Percentiles rank a stretch among this genome's conserved stretches.
Conservation (phyloP, 2,113 vertebrate genomes). For the Mugil cephalus region DNA sequence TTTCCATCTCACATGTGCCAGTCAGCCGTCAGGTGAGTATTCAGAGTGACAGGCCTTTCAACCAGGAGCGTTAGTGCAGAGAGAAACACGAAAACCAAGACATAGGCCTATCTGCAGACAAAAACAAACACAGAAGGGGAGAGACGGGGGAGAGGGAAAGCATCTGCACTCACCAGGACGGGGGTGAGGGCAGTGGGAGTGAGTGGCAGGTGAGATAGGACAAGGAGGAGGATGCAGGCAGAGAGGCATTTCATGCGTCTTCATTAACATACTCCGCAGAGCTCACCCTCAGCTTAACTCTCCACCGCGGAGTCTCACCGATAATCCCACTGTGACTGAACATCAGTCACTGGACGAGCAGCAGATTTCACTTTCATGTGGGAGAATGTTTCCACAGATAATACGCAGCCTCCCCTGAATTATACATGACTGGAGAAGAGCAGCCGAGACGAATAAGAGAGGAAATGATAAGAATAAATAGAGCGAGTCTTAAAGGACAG, state of each 20-base stretch:
- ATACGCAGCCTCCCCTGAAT: slow-evolving; percentile 23
- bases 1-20: slow-evolving; percentile 1
- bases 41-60: background rate
- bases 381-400: slow-evolving; percentile 53
- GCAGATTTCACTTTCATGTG: slow-evolving; percentile 36
- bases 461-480: too few species aligned
- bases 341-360: slow-evolving; percentile 10
- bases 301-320: slow-evolving; percentile 4
- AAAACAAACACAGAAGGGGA: background rate
- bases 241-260: slow-evolving; percentile 11
- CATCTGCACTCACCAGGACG: background rate
- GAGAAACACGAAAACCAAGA: background rate
- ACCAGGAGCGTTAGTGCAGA: background rate
- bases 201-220: slow-evolving; percentile 31
- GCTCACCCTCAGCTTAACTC: slow-evolving; percentile 18
- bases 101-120: background rate
- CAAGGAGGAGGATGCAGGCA: background rate
- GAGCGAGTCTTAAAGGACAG: too few species aligned
- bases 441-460: too few species aligned
- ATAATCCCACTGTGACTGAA: slow-evolving; percentile 39
- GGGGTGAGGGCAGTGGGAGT: background rate
- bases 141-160: background rate
- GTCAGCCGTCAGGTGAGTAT: background rate
- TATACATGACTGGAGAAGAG: slow-evolving; percentile 12
- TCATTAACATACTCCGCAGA: slow-evolving; percentile 35